Base-by-base conservation (phyloP, 2,113 vertebrate species). In the Elephantulus edwardii region DNA sequence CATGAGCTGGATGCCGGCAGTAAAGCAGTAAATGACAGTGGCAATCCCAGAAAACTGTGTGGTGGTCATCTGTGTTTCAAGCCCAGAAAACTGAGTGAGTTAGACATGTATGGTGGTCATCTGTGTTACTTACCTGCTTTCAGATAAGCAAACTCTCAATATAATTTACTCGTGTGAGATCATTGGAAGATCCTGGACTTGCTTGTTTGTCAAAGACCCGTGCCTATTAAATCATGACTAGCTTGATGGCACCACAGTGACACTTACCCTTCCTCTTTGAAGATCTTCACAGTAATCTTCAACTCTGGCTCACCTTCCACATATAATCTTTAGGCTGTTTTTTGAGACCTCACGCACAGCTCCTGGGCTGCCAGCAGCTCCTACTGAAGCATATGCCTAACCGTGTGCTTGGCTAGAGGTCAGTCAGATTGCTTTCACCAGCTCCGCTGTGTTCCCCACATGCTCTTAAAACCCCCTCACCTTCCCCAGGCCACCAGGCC, bases 81-180 rank as follows among this genome's bases (percentile, higher is more conserved):
- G 17, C n/a, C 6, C 2, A 35, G 48, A 40, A 92, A 92, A 68
- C 24, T 66, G 52, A 92, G 42, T 71, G 52, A 40, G 50, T 20
- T 48, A 75, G 77, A 68, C 54, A 48, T 78, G 62, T 48, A 66
- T 94, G 62, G 72, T 13, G 86, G 48, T 75, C 62, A 38, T 42
- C 76, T 93, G 44, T 90, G 54, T 58, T 79, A 81, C 66, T 70
- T 64, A 86, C 54, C 91, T 86, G 75, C 77, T 87, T 89, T 93
- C 58, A 82, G 81, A 79, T 87, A 85, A 82, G 71, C 12, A 81
- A 62, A 78, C 80, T 40, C 28, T 33, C n/a, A 48, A 84, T 38
- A 64, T 52, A 20, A 22, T 94, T 84, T 78, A 48, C 56, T 89
- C 26, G 76, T 74, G 71, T 83, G 62, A n/a, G n/a, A n/a, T n/a